Evolutionary conservation across 30 jellyfish, hydroid and myxozoan species (phyloP).

Genomic region (Aurelia sp.): DNA sequence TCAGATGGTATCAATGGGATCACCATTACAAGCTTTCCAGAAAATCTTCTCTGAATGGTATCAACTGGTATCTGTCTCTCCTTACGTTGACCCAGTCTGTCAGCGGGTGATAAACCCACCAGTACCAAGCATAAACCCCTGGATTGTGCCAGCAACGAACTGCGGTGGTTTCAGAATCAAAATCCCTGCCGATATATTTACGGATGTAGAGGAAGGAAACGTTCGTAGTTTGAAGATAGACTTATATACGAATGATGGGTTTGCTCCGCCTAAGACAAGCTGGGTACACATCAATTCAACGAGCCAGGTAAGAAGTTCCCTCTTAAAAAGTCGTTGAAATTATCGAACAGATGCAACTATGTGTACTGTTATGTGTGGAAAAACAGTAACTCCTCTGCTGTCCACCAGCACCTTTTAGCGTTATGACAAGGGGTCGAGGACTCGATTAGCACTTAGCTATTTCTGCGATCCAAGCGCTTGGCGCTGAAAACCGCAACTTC

Average conservation of each 20-base stretch:
- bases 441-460: no score
- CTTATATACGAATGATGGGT: constrained; percentile 10
- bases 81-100: constrained; percentile 66
- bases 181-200: constrained; percentile 71
- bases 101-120: constrained; percentile 88
- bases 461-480: no score
- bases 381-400: no score
- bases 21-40: constrained; percentile 34
- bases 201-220: constrained; percentile 81
- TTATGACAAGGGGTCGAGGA: no score
- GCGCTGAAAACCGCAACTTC: no score
- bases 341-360: no score
- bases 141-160: constrained; percentile 57
- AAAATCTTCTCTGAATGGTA: constrained; percentile 32
- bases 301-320: constrained; percentile 41
- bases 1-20: constrained; percentile 18
- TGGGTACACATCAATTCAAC: constrained; percentile 61
- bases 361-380: no score
- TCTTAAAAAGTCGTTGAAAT: no score
- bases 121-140: constrained; percentile 62
- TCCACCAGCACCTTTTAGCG: no score
- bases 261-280: constrained; percentile 29
- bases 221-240: constrained; percentile 64
- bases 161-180: constrained; percentile 60
- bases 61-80: constrained; percentile 32